Percentiles rank a stretch among this genome's conserved stretches.
Conservation (phyloP, 2,888 invertebrate species). For the Heliconius ismenius region DNA sequence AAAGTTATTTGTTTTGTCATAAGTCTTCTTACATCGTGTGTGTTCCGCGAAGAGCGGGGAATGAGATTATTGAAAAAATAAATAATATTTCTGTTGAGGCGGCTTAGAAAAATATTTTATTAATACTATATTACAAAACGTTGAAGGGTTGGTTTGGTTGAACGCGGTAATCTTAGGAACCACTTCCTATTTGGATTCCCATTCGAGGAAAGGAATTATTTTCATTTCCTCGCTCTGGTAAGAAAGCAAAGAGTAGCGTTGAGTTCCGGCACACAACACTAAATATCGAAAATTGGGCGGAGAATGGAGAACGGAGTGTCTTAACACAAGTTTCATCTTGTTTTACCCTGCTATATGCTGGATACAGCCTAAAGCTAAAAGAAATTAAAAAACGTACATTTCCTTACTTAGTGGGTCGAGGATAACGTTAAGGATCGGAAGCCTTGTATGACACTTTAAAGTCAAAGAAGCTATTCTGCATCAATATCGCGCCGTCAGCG, state of each 20-base stretch:
- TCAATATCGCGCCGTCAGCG: slow-evolving; percentile 49
- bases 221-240: neutral
- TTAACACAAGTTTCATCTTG: neutral
- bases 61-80: neutral
- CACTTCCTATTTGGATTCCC: neutral
- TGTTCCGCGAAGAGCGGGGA: neutral
- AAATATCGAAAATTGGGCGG: neutral
- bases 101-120: neutral
- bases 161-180: neutral
- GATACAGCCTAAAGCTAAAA: neutral
- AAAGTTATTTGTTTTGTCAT: slow-evolving; percentile 15
- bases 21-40: slow-evolving; percentile 7
- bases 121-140: neutral
- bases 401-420: slow-evolving; percentile 1
- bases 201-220: neutral
- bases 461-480: slow-evolving; percentile 43
- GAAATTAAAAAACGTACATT: neutral
- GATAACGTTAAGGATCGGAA: slow-evolving; percentile 24
- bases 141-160: neutral
- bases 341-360: neutral
- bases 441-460: slow-evolving; percentile 39
- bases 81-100: neutral
- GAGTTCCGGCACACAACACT: neutral
- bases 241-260: neutral
- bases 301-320: neutral